These are phyloP conservation scores for Drosophila subsilvestris DNA, from an alignment of 2,888 invertebrate genomes.

Conservation along the genomic window DNA sequence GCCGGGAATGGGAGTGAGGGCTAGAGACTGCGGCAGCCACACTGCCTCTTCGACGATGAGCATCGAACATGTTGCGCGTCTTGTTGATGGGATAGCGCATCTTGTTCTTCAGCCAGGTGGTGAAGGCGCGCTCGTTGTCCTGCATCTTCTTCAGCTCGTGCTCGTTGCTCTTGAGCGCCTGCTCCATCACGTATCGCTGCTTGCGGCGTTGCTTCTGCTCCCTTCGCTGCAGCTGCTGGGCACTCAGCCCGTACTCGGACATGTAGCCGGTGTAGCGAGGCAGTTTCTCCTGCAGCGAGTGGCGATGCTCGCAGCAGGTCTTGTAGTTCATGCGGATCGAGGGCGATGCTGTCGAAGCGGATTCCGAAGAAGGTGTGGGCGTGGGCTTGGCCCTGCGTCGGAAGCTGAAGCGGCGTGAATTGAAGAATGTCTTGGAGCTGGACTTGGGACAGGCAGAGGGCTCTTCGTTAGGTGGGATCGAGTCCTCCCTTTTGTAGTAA, in stretches of 20 bases:
- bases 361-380: constrained; percentile 35
- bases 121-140: constrained; percentile 86
- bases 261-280: constrained; percentile 85
- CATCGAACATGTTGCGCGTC: constrained; percentile 84
- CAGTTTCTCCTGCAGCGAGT: constrained; percentile 82
- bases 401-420: constrained; percentile 77
- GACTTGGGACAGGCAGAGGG: constrained; percentile 32
- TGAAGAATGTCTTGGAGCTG: constrained; percentile 60
- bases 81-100: constrained; percentile 83
- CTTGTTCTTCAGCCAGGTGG: constrained; percentile 85
- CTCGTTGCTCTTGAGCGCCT: constrained; percentile 83
- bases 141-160: constrained; percentile 84
- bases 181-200: constrained; percentile 72
- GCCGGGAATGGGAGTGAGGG: neutral
- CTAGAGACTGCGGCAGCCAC: constrained; percentile 51
- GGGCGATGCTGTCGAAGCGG: constrained; percentile 16
- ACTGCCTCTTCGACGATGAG: constrained; percentile 56
- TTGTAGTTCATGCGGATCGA: constrained; percentile 81
- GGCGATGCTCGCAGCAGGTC: constrained; percentile 84
- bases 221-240: constrained; percentile 84
- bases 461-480: neutral
- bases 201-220: constrained; percentile 82
- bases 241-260: constrained; percentile 86
- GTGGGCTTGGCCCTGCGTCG: constrained; percentile 62
- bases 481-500: constrained; percentile 59